Evolutionary conservation across 2,888 invertebrate species (phyloP).

Genomic region (Chironomus tentans): DNA sequence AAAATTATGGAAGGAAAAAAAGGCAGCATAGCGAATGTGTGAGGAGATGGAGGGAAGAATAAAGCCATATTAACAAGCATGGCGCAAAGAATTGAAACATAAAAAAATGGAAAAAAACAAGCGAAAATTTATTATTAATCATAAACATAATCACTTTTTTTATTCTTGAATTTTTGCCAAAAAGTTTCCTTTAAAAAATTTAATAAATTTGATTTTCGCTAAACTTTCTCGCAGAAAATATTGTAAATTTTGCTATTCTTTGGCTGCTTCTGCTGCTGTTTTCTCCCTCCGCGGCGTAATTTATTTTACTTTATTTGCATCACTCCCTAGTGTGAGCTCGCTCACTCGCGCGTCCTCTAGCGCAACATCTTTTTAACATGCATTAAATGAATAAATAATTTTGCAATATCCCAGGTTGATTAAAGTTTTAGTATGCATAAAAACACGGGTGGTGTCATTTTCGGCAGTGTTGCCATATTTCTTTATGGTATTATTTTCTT

Average conservation of each 20-base stretch:
- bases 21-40: neutral
- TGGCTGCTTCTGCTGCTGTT: neutral
- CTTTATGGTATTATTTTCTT: neutral
- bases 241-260: neutral
- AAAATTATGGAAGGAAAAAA: slow-evolving; percentile 1
- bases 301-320: slow-evolving; percentile 4
- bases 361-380: slow-evolving; percentile 3
- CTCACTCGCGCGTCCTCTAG: neutral
- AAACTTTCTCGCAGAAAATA: neutral
- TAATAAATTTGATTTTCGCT: neutral
- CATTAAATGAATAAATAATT: slow-evolving; percentile 16
- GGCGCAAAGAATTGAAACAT: neutral
- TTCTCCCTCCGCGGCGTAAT: neutral
- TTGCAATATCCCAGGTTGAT: slow-evolving; percentile 17
- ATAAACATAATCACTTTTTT: slow-evolving; percentile 15
- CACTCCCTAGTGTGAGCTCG: neutral
- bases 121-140: slow-evolving; percentile 14
- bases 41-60: neutral
- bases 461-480: slow-evolving; percentile 9
- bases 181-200: neutral
- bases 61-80: neutral
- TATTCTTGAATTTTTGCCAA: slow-evolving; percentile 2
- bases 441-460: slow-evolving; percentile 12
- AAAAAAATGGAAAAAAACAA: slow-evolving; percentile 6
- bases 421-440: slow-evolving; percentile 16